A percentile compares a stretch with the other conserved stretches of the same genome.
Conservation (phyloP, 35 echinoderm and acorn worm genomes). For the Hemicentrotus pulcherrimus region DNA sequence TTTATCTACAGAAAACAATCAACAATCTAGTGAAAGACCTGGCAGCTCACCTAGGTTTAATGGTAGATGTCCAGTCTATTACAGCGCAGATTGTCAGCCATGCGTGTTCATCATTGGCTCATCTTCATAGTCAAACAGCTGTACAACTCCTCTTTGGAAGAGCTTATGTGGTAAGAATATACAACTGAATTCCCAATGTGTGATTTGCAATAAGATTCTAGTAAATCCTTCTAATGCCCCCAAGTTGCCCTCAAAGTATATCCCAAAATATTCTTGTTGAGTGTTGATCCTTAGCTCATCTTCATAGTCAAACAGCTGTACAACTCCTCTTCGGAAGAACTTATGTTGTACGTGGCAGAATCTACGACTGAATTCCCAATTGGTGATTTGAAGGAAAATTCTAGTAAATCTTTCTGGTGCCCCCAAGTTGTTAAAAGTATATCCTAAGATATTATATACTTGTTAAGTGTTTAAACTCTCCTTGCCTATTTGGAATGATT, state of each 20-base stretch:
- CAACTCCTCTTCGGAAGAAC: conserved; percentile 67
- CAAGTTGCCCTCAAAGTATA: too few species aligned
- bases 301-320: conserved; percentile 65
- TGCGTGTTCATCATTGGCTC: conserved; percentile 54
- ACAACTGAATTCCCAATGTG: too few species aligned
- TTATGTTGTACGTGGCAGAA: conserved; percentile 60
- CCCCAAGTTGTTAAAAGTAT: too few species aligned
- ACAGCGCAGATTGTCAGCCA: conserved; percentile 55
- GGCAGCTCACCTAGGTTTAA: conserved; percentile 42
- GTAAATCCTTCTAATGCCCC: too few species aligned
- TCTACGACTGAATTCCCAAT: too few species aligned
- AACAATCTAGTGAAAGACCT: conserved; percentile 39
- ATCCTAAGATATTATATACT: too few species aligned
- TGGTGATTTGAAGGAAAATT: background rate
- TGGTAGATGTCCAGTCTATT: conserved; percentile 38
- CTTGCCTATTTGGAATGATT: too few species aligned
- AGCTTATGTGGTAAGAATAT: conserved; percentile 57
- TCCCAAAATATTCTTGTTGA: background rate
- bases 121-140: conserved; percentile 66
- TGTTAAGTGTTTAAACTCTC: too few species aligned
- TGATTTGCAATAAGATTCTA: background rate
- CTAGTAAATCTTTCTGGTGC: too few species aligned
- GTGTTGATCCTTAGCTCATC: conserved; percentile 51
- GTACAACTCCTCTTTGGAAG: conserved; percentile 68
- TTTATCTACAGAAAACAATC: conserved; percentile 51